These are phyloP conservation scores for Hydrophis major DNA, from an alignment of 2,797 vertebrate genomes.

Conservation along the genomic window DNA sequence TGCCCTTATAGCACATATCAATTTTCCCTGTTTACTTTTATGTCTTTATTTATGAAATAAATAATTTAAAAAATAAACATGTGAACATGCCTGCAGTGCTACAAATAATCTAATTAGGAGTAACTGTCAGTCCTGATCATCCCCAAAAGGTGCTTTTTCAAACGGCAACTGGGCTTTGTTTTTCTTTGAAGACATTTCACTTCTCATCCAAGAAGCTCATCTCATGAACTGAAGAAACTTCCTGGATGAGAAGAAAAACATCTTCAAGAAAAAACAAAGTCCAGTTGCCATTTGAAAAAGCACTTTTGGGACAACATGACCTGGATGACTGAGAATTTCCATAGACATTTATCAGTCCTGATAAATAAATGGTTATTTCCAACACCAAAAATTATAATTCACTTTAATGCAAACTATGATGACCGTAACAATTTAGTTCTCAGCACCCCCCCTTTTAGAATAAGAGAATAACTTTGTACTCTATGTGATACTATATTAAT, in stretches of 20 bases:
- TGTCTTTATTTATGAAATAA: slow-evolving; percentile 15
- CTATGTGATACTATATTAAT: not conserved
- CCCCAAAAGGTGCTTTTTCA: not conserved
- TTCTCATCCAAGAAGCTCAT: not conserved
- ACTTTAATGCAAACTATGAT: not conserved
- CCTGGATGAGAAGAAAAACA: not conserved
- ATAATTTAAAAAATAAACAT: slow-evolving; percentile 20
- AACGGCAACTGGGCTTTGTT: not conserved
- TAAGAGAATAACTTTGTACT: not conserved
- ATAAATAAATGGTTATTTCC: not conserved
- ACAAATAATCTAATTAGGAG: slow-evolving; percentile 40
- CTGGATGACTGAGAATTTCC: not conserved
- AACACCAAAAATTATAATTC: not conserved
- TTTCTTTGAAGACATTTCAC: not conserved
- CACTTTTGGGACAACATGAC: not conserved
- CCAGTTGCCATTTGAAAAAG: not conserved
- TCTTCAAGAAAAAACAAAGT: not conserved
- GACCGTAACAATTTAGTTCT: not conserved
- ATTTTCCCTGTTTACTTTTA: slow-evolving; percentile 1
- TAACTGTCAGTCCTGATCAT: slow-evolving; percentile 10
- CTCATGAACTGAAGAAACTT: not conserved
- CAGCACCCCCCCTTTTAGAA: not conserved
- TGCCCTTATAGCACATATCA: slow-evolving; percentile 41
- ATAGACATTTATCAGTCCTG: not conserved
- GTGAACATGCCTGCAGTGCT: slow-evolving; percentile 25